Conservation (phyloP, 2,113 vertebrate genomes). For the Spizaetus ornatus region DNA sequence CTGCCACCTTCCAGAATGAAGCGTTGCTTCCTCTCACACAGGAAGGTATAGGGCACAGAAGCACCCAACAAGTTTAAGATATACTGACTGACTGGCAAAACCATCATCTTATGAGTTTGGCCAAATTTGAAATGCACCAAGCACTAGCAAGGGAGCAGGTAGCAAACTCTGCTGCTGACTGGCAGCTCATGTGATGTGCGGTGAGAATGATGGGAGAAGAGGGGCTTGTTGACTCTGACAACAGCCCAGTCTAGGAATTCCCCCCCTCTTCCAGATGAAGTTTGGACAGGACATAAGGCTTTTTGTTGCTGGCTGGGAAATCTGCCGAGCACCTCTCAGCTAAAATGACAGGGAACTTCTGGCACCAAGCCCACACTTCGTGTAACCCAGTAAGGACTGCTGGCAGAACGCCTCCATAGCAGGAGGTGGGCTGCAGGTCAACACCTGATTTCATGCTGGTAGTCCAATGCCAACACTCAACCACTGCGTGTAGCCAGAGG, state of each 20-base stretch:
- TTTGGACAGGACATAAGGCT: background rate
- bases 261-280: background rate
- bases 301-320: background rate
- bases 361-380: background rate
- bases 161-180: background rate
- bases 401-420: background rate
- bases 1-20: background rate
- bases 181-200: background rate
- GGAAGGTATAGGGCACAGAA: background rate
- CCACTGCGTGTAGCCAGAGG: background rate
- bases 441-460: constrained; percentile 31
- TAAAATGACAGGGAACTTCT: background rate
- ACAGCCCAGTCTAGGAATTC: background rate
- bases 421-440: constrained; percentile 10
- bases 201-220: background rate
- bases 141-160: background rate
- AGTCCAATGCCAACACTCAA: background rate
- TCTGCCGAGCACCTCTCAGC: background rate
- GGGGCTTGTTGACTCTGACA: background rate
- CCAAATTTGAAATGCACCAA: background rate
- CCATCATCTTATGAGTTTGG: background rate
- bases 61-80: background rate
- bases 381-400: background rate
- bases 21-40: background rate
- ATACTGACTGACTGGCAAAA: background rate